Conservation (phyloP, 2,888 invertebrate genomes). For the Celastrina argiolus region DNA sequence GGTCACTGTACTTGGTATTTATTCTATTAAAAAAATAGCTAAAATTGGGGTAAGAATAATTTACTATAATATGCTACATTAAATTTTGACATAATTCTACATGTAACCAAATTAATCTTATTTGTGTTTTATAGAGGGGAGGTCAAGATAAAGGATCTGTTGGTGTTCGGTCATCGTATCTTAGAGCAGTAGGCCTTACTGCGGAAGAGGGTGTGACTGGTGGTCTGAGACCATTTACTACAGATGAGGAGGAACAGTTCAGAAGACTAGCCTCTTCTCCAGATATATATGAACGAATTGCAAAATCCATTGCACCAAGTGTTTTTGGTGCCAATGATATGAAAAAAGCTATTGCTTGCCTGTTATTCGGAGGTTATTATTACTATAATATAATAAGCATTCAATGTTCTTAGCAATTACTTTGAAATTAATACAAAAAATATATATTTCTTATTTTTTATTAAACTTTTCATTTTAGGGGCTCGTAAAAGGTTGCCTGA, state of each 20-base stretch:
- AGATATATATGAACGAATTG: constrained; percentile 92
- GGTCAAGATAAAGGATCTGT: constrained; percentile 87
- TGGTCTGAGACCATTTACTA: constrained; percentile 72
- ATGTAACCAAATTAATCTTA: neutral
- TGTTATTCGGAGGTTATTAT: constrained; percentile 93
- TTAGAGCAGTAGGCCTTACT: constrained; percentile 95
- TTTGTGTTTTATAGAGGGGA: constrained; percentile 68
- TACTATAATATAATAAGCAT: no score
- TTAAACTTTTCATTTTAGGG: constrained; percentile 48
- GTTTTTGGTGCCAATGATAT: constrained; percentile 96
- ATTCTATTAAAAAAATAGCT: constrained; percentile 93
- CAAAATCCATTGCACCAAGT: constrained; percentile 96
- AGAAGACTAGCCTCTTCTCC: constrained; percentile 89
- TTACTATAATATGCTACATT: no score
- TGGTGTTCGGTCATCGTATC: constrained; percentile 95
- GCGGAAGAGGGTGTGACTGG: constrained; percentile 90
- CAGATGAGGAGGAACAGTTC: constrained; percentile 82
- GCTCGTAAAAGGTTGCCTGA: constrained; percentile 94
- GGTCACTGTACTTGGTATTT: constrained; percentile 95
- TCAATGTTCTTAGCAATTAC: neutral
- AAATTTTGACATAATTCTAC: neutral
- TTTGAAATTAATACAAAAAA: neutral
- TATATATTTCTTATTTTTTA: no score
- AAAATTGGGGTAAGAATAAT: constrained; percentile 74
- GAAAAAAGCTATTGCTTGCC: constrained; percentile 96